Evolutionary conservation across 92 coral and sea anemone genomes (phyloP).

Genomic region (Epizoanthus ramosus): DNA sequence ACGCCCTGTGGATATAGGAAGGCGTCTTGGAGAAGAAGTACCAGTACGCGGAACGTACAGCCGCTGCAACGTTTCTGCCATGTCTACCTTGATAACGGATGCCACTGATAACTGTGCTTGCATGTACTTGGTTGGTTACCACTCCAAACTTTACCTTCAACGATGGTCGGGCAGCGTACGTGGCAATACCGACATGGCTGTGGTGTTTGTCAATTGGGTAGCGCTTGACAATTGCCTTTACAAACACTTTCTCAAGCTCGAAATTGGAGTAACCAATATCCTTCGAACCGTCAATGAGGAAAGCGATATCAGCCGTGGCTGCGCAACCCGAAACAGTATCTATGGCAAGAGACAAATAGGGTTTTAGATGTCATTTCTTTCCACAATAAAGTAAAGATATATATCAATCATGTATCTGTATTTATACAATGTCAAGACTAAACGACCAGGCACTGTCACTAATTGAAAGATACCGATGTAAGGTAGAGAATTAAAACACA

Average conservation of each 20-base stretch:
- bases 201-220: constrained; percentile 77
- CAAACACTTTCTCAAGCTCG: constrained; percentile 78
- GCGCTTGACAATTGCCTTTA: constrained; percentile 69
- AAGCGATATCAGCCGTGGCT: constrained; percentile 89
- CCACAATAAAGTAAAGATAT: too few species aligned
- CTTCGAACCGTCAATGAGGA: constrained; percentile 92
- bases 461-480: too few species aligned
- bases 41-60: constrained; percentile 61
- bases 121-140: not conserved
- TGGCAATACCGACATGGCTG: constrained; percentile 82
- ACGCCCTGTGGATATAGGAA: constrained; percentile 74
- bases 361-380: not conserved
- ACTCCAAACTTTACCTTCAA: constrained; percentile 54
- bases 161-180: constrained; percentile 63
- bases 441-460: too few species aligned
- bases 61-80: constrained; percentile 78
- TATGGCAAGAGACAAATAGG: not conserved
- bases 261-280: constrained; percentile 79
- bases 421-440: too few species aligned
- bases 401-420: too few species aligned
- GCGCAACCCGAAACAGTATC: constrained; percentile 56
- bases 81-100: constrained; percentile 67
- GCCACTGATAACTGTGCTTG: constrained; percentile 26
- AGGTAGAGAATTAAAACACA: too few species aligned
- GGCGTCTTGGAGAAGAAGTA: constrained; percentile 68